Conservation (phyloP, 1,140 invertebrate species). For the Amyelois transitella region DNA sequence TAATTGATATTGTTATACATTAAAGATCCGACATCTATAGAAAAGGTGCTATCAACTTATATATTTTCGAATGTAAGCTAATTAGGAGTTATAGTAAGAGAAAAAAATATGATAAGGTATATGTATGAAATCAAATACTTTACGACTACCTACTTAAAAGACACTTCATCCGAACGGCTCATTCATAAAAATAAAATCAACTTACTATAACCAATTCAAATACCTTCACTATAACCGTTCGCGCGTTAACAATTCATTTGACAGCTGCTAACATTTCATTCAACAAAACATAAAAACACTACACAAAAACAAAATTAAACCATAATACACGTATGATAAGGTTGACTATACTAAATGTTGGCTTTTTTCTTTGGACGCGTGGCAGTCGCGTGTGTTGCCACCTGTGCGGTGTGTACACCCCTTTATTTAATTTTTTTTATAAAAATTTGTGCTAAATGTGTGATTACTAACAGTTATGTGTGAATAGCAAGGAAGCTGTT, state of each 20-base stretch:
- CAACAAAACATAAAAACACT: not conserved
- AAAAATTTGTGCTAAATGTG: not conserved
- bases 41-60: too few relatives aligned
- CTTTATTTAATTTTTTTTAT: too few relatives aligned
- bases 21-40: too few relatives aligned
- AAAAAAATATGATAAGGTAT: too few relatives aligned
- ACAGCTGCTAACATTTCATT: not conserved
- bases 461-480: not conserved
- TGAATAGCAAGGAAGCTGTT: conserved; percentile 2
- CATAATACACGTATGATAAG: not conserved
- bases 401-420: conserved; percentile 19
- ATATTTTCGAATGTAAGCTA: too few relatives aligned
- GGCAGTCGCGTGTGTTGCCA: conserved; percentile 30
- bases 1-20: too few relatives aligned
- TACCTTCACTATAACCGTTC: not conserved
- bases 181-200: not conserved
- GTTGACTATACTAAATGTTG: not conserved
- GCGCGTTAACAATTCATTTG: not conserved
- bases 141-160: not conserved
- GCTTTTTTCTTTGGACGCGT: conserved; percentile 25
- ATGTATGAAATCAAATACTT: too few relatives aligned
- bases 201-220: not conserved
- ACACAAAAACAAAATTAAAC: not conserved
- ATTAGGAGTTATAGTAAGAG: too few relatives aligned
- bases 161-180: not conserved